Base-by-base conservation (phyloP, 1,140 invertebrate species). In the Nylanderia fulva region DNA sequence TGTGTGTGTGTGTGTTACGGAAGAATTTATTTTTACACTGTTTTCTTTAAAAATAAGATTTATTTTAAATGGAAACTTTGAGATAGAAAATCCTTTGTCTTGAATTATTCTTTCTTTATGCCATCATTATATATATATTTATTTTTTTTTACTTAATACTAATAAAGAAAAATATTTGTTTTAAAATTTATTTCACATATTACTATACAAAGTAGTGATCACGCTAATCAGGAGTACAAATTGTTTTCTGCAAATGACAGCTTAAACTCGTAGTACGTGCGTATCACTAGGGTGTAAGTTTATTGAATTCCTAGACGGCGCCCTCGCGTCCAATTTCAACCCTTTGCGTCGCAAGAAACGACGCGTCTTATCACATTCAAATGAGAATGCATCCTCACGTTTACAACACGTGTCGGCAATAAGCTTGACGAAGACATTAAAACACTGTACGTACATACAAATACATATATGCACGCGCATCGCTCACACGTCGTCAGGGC, bases 311-410 rank as follows among this genome's bases (percentile, higher is more conserved):
- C 82, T 79, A 21, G 29, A 74, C 86, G 58, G 6, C 15, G 36
- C 27, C 42, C 54, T 71, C 58, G 33, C 64, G 60, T 77, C 42
- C 66, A 82, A 89, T 86, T 89, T 80, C 87, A 89, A 89, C 88
- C 88, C 85, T 89, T 89, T 80, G 39, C 48, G 52, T 86, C 64
- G 76, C 61, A 15, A 72, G 24, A 36, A 2, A 27, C 60, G 60
- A 52, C 69, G 56, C 79, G 79, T 86, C 85, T 89, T 86, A 82
- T 75, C 86, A 9, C 27, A 68, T 29, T 61, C 66, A 39, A 33
- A 36, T 13, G 60, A 13, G 33, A 39, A 80, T 33, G 64, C 66
- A 58, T 82, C 36, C 66, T 82, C 36, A 60, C n/a, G 52, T 82
- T 82, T 72, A 39, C 39, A 72, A 45, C 56, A 48, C 63, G 42